Base-by-base conservation (phyloP, 1,140 invertebrate species). In the Notospermus geniculatus region DNA sequence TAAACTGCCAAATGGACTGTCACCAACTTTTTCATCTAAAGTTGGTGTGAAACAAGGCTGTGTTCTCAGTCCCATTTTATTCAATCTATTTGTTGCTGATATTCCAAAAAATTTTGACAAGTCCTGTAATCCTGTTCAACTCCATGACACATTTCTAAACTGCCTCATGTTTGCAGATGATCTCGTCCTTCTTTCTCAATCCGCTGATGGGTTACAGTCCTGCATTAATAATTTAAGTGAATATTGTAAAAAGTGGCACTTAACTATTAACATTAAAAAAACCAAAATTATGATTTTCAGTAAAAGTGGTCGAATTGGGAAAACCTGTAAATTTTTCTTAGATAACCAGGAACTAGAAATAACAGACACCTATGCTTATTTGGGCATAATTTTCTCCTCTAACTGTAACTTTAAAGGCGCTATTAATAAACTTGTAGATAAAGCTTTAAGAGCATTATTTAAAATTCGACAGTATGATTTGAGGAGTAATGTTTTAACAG, bases 11-110 rank as follows among this genome's bases (percentile, higher is more conserved):
- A 19, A 19, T 43, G 39, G 19, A 13, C 19, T 43, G 11, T 13
- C 11, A 11, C 19, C 39, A 13, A 19, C 19, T 19, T 13, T 43
- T 19, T 11, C 11, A 13, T 43, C 39, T 19, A 43, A 43, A 13
- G 39, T 43, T 43, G 39, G 39, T 43, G 39, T 43, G 11, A 43
- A 43, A 43, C 39, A 43, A 43, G 39, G 39, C 19, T 43, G 39
- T 43, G 39, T 43, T 13, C 39, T 43, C 11, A 43, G 39, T 43
- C 39, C 39, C 19, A 43, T 43, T 19, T 19, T 43, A 19, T 43
- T 43, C 19, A 43, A 43, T 43, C 19, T 43, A 43, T 43, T 43
- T 43, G 19, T 43, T 13, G 19, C 11, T 43, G 39, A 43, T 43
- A 11, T 43, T 43, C 39, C 39, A 11, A 11, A 13, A 13, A 43